Conservation (phyloP, 2,113 vertebrate species). For the Amia ocellicauda region DNA sequence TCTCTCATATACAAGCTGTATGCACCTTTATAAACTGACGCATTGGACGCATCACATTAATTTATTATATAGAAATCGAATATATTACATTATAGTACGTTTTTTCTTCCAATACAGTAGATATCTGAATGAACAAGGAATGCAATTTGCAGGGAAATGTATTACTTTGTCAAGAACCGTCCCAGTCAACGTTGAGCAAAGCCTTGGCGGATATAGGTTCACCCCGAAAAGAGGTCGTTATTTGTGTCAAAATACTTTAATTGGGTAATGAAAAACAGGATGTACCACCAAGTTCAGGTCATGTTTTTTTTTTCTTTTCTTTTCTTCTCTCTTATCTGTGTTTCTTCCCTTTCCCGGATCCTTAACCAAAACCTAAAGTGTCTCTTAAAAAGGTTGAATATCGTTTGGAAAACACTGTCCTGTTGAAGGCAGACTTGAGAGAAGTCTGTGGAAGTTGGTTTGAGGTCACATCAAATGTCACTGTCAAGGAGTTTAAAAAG, state of each 20-base stretch:
- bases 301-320: conserved; percentile 21
- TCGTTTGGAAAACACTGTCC: conserved; percentile 36
- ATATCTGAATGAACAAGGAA: conserved; percentile 71
- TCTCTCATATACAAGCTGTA: conserved; percentile 89
- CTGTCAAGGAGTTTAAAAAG: conserved; percentile 73
- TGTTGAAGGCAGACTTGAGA: conserved; percentile 40
- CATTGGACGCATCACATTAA: conserved; percentile 74
- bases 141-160: conserved; percentile 58
- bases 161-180: conserved; percentile 43
- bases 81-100: conserved; percentile 78
- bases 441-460: conserved; percentile 64
- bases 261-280: conserved; percentile 62
- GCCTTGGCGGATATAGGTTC: conserved; percentile 45
- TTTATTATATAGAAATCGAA: conserved; percentile 68
- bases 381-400: conserved; percentile 52
- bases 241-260: conserved; percentile 56
- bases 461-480: conserved; percentile 46
- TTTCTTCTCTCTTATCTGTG: conserved; percentile 48
- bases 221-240: conserved; percentile 52
- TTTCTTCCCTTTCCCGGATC: conserved; percentile 63
- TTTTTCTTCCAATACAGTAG: conserved; percentile 75
- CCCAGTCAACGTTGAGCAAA: conserved; percentile 44
- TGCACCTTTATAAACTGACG: conserved; percentile 77
- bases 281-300: conserved; percentile 45
- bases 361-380: conserved; percentile 61